Evolutionary conservation across 2,888 invertebrate genomes (phyloP), one percentile per base, ranked within the genome.

Genomic region (Habrosyne pyritoides): DNA sequence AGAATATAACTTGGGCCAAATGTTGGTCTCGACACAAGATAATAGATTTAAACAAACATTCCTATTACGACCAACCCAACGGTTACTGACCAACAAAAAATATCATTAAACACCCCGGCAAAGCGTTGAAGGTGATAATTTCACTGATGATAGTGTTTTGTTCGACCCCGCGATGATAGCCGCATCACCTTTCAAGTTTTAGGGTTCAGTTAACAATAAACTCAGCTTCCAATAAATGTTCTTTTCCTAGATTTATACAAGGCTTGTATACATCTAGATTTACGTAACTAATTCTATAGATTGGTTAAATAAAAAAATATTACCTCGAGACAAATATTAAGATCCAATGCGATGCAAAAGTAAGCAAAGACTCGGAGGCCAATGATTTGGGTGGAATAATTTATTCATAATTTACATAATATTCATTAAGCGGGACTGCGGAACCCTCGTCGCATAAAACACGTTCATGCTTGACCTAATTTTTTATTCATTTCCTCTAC

Each of bases 11-110:
- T 78, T 74, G 21, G 1, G 56, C 81, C 77, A 74, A 30, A 53
- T 47, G 21, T 46, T n/a, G 49, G 55, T 59, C 53, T 62, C 68
- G 63, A 72, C 69, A 73, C 72, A 75, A 73, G 63, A 68, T 84
- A 85, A 86, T 84, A 87, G 83, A 84, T 84, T 89, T 86, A 90
- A 89, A 91, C 89, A 91, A 91, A 90, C 90, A 90, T 83, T 77
- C 73, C 71, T 78, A 84, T 84, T 84, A 85, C 65, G 54, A 8
- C 10, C 42, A 60, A 53, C 49, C 59, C 65, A 61, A 61, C 70
- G 60, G 66, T 69, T 63, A 66, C 50, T 8, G 53, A 57, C 51
- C 49, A 55, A 70, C 64, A 84, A 85, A 87, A 86, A 85, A 81
- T 73, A 81, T 81, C 79, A 81, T 87, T 85, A 86, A 71, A 69